Percentiles rank a stretch among this genome's conserved stretches.
These are phyloP conservation scores for Hassar affinis DNA, from an alignment of 2,113 vertebrate species.

Conservation along the genomic window DNA sequence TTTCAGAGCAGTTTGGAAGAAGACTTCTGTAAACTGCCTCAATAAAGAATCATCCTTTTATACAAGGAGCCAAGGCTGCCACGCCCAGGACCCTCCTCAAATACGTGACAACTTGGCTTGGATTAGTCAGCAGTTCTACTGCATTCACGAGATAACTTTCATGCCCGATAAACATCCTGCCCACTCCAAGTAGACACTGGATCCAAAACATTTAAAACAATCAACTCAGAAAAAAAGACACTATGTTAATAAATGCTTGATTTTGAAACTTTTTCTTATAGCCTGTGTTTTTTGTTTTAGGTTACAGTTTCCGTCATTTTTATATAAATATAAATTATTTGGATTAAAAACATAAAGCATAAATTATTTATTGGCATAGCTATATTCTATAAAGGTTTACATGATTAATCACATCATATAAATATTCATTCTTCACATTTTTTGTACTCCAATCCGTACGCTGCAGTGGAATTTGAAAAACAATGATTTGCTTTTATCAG, in stretches of 20 bases:
- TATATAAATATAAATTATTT: neutral
- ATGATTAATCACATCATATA: neutral
- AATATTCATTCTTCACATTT: neutral
- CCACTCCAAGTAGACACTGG: neutral
- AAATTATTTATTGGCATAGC: neutral
- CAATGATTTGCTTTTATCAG: conserved; percentile 28
- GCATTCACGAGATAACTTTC: neutral
- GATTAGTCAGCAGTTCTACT: conserved; percentile 1
- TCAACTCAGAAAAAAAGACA: neutral
- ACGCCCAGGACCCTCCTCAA: conserved; percentile 23
- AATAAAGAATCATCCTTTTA: conserved; percentile 7
- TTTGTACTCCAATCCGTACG: neutral
- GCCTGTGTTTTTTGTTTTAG: neutral
- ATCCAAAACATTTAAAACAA: neutral
- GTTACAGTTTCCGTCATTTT: neutral
- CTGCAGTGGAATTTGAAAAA: neutral
- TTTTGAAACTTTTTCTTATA: neutral
- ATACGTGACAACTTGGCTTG: neutral
- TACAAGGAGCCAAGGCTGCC: conserved; percentile 5
- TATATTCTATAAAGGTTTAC: neutral
- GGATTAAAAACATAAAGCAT: neutral
- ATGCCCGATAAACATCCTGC: neutral
- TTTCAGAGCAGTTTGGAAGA: conserved; percentile 14
- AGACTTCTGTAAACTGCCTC: conserved; percentile 25
- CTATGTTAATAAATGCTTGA: neutral